phyloP scores from a whole-genome alignment of 2,797 vertebrate species.

The Sebastes oblongus region DNA sequence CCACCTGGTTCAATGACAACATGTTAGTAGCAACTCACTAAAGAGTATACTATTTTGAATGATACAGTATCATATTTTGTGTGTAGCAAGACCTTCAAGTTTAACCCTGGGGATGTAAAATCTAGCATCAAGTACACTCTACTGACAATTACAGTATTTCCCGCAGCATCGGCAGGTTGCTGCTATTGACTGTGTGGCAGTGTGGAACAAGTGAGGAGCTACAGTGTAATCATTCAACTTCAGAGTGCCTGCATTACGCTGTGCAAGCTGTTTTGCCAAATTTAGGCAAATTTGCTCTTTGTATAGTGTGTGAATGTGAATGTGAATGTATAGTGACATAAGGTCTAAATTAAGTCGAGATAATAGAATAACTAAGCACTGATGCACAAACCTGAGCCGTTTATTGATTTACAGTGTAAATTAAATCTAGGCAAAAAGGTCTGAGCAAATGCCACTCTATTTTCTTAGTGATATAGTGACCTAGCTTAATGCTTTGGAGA shows the following conservation, averaged over 20 bases:
- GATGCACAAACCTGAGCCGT: neutral
- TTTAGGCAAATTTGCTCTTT: neutral
- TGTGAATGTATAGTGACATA: neutral
- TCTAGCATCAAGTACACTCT: neutral
- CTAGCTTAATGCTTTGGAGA: neutral
- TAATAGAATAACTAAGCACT: neutral
- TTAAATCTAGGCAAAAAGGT: neutral
- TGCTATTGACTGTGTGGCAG: neutral
- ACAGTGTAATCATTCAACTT: conserved; percentile 17
- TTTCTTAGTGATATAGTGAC: conserved; percentile 8
- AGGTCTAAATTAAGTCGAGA: neutral
- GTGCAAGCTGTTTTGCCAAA: neutral
- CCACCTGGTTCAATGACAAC: neutral
- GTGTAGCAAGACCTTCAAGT: neutral
- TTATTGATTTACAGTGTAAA: neutral
- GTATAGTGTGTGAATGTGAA: neutral
- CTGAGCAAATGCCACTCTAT: neutral
- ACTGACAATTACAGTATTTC: neutral
- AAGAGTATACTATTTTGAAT: too few relatives aligned
- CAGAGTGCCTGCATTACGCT: conserved; percentile 12
- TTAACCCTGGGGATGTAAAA: neutral
- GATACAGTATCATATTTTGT: too few relatives aligned
- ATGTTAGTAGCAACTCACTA: too few relatives aligned
- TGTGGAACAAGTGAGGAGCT: neutral
- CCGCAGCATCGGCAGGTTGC: neutral